Evolutionary conservation across 2,888 invertebrate species (phyloP).

Genomic region (Glyphotaelius pellucidus): DNA sequence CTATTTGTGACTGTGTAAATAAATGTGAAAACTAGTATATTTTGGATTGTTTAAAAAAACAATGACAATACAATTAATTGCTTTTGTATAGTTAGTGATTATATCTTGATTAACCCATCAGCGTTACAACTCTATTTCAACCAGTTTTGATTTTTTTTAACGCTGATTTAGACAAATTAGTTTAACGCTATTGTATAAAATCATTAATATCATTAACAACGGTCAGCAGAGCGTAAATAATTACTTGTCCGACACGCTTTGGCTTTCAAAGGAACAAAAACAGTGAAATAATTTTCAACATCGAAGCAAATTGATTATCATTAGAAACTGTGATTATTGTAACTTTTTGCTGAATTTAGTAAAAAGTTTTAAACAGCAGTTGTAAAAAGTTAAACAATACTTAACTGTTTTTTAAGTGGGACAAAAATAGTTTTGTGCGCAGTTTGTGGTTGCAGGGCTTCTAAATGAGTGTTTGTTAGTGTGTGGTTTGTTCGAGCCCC

Average conservation of each 20-base stretch:
- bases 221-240: conserved; percentile 38
- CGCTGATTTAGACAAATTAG: background rate
- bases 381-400: too few relatives aligned
- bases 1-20: too few relatives aligned
- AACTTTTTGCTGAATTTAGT: background rate
- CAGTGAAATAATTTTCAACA: conserved; percentile 5
- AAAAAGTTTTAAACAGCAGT: background rate
- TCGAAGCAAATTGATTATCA: background rate
- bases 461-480: conserved; percentile 2
- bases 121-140: background rate
- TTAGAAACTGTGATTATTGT: background rate
- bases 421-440: background rate
- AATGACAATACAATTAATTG: background rate
- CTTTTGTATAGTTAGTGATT: background rate
- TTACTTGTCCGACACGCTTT: conserved; percentile 26
- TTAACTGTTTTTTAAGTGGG: background rate
- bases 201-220: background rate
- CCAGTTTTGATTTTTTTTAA: background rate
- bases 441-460: background rate
- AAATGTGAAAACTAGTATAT: too few relatives aligned
- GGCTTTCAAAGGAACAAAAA: conserved; percentile 43
- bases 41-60: background rate
- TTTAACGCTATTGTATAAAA: background rate
- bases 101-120: background rate
- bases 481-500: background rate